A percentile compares a stretch with the other conserved stretches of the same genome.
Evolutionary conservation across 1,140 invertebrate genomes (phyloP).

Genomic region (Oscheius sp.): DNA sequence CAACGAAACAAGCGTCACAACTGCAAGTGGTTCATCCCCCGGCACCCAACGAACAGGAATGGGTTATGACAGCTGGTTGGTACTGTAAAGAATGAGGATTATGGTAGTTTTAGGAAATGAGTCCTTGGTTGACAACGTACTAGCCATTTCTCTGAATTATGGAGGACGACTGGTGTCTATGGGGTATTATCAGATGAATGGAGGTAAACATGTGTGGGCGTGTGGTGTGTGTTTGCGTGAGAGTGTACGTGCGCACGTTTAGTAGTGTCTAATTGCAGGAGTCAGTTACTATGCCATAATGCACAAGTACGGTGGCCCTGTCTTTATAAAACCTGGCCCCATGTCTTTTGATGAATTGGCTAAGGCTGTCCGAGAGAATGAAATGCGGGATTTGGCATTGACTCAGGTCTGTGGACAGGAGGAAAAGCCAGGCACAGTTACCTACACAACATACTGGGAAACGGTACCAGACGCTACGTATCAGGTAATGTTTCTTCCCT

Average conservation of each 20-base stretch:
- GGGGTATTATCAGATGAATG: constrained; percentile 47
- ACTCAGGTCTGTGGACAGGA: constrained; percentile 60
- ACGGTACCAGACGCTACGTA: constrained; percentile 47
- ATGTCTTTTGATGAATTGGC: constrained; percentile 53
- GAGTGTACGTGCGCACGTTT: no score
- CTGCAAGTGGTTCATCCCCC: constrained; percentile 52
- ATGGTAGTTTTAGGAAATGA: constrained; percentile 35
- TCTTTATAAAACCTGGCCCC: constrained; percentile 57
- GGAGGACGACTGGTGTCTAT: constrained; percentile 56
- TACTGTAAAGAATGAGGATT: neutral
- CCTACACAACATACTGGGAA: constrained; percentile 59
- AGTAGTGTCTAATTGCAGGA: no score
- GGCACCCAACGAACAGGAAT: constrained; percentile 52
- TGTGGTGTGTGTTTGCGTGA: no score
- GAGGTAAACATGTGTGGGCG: no score
- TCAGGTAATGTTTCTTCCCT: constrained; percentile 34
- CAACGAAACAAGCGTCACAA: neutral
- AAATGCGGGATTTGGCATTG: constrained; percentile 53
- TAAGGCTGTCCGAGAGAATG: constrained; percentile 53
- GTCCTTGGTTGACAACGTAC: constrained; percentile 50
- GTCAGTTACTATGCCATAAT: constrained; percentile 56
- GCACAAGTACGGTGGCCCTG: constrained; percentile 55
- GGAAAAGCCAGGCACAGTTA: constrained; percentile 48
- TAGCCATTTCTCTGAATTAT: constrained; percentile 48
- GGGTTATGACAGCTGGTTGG: constrained; percentile 49